Evolutionary conservation across 2,888 invertebrate genomes (phyloP).

Genomic region (Drosophila yooni): DNA sequence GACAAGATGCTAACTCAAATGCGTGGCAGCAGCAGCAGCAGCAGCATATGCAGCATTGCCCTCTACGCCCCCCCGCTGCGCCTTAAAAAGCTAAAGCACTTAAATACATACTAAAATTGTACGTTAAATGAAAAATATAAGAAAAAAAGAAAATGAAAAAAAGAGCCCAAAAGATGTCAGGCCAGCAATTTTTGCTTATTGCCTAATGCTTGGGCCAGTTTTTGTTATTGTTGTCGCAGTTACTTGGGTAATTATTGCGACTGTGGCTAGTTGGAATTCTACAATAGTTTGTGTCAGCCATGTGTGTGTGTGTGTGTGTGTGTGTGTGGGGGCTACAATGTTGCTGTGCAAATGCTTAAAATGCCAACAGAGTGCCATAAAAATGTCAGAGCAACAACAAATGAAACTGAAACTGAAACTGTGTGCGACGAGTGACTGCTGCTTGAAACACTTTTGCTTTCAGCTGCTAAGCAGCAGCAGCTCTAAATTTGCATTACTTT

Average conservation of each 20-base stretch:
- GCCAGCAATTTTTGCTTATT: conserved; percentile 46
- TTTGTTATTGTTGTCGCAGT: conserved; percentile 17
- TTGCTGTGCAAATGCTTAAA: conserved; percentile 66
- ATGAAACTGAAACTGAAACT: conserved; percentile 23
- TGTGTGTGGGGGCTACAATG: conserved; percentile 56
- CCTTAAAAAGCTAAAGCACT: conserved; percentile 49
- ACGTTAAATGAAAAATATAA: neutral
- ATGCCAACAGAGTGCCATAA: conserved; percentile 63
- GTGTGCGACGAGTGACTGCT: conserved; percentile 11
- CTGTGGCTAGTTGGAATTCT: conserved; percentile 39
- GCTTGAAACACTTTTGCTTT: conserved; percentile 77
- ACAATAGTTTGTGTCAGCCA: conserved; percentile 13
- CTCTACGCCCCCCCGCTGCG: conserved; percentile 2
- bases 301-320: conserved; percentile 38
- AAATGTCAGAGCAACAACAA: conserved; percentile 52
- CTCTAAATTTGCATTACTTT: conserved; percentile 63
- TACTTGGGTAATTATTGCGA: conserved; percentile 50
- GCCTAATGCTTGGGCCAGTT: conserved; percentile 55
- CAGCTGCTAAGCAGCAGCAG: conserved; percentile 56
- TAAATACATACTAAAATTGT: conserved; percentile 54
- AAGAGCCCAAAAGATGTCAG: conserved; percentile 57
- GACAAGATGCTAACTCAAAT: conserved; percentile 74
- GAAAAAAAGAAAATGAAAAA: conserved; percentile 8
- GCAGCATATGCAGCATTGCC: conserved; percentile 66
- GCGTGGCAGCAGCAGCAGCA: conserved; percentile 56